phyloP scores from a whole-genome alignment of 2,888 invertebrate species.

The Lycocerus yunnanus region DNA sequence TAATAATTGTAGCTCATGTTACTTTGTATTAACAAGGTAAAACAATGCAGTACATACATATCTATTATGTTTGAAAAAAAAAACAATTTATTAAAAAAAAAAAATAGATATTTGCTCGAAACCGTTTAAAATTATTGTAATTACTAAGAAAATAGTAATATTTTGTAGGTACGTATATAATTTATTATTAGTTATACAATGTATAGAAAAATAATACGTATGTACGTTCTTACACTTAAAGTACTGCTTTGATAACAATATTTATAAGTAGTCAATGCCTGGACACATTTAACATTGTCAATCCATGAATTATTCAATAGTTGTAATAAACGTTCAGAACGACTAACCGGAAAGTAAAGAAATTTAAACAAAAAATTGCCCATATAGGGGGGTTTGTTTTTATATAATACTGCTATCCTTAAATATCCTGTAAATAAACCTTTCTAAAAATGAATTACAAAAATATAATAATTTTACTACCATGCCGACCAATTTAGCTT shows the following conservation, averaged over 20 bases:
- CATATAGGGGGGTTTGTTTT: background rate
- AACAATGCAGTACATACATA: background rate
- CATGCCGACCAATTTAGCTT: background rate
- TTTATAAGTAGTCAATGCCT: background rate
- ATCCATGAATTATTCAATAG: constrained; percentile 7
- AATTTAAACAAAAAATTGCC: constrained; percentile 2
- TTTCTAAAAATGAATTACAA: background rate
- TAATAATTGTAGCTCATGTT: background rate
- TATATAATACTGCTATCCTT: background rate
- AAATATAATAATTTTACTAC: background rate
- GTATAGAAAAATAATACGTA: background rate
- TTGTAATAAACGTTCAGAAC: constrained; percentile 1
- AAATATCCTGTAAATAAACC: background rate
- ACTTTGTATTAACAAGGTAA: background rate
- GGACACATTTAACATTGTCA: background rate
- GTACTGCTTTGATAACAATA: background rate
- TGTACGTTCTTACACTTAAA: background rate
- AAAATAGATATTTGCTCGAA: background rate
- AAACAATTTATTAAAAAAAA: background rate
- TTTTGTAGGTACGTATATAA: background rate
- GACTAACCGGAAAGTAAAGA: constrained; percentile 12
- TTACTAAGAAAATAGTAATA: background rate
- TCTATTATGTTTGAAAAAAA: background rate
- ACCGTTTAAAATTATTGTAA: background rate
- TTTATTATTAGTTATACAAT: background rate